phyloP scores from a whole-genome alignment of 2,113 vertebrate genomes.

The Periophthalmodon schlosseri region DNA sequence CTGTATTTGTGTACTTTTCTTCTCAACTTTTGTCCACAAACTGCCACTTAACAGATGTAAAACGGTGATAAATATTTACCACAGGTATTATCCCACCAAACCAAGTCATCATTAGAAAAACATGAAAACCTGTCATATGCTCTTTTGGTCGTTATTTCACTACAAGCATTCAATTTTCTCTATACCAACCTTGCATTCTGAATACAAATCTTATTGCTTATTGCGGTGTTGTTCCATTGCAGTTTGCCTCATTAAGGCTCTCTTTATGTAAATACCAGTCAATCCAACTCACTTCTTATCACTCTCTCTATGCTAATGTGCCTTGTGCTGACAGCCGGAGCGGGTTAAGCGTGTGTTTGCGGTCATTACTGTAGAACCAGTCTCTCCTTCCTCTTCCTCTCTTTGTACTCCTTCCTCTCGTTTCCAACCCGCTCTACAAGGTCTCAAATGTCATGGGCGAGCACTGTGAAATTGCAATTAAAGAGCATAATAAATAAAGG shows the following conservation, averaged over 20 bases:
- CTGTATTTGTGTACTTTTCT: no score
- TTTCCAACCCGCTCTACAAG: conserved; percentile 62
- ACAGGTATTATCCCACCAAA: no score
- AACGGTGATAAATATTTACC: no score
- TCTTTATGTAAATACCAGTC: background rate
- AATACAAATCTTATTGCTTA: background rate
- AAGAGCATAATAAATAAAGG: conserved; percentile 69
- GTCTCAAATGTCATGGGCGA: conserved; percentile 78
- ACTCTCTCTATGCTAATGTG: background rate
- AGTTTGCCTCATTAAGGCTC: background rate
- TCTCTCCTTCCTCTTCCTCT: conserved; percentile 54
- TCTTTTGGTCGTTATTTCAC: no score
- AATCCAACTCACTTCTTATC: background rate
- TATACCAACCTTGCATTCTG: background rate
- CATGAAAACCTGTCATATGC: no score
- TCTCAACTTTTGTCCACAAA: no score
- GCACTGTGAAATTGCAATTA: conserved; percentile 80
- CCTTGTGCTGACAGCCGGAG: background rate
- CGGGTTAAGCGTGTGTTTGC: background rate
- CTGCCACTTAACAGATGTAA: no score
- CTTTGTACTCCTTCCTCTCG: background rate
- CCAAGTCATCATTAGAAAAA: no score
- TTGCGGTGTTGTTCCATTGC: background rate
- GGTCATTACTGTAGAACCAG: conserved; percentile 9
- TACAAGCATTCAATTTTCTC: no score